phyloP scores from a whole-genome alignment of 1,140 invertebrate species.

The Orchestia grillus region DNA sequence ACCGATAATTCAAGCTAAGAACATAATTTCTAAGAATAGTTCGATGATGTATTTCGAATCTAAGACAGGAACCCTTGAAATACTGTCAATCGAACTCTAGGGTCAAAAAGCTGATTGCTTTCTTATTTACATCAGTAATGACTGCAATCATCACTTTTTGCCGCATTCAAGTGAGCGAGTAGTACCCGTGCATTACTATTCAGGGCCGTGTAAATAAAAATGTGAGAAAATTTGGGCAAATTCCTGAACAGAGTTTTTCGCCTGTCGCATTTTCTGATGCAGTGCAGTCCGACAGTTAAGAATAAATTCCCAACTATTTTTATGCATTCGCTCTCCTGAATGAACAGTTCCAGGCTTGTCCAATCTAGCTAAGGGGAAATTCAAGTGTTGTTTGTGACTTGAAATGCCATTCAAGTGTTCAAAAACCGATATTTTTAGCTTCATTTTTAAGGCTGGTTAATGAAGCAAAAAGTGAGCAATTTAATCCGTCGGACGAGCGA shows the following conservation, averaged over 20 bases:
- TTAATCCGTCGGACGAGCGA: background rate
- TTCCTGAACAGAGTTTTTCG: background rate
- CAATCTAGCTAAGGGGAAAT: background rate
- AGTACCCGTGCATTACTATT: background rate
- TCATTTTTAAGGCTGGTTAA: background rate
- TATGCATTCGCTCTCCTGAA: background rate
- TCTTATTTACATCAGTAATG: background rate
- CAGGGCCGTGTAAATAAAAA: background rate
- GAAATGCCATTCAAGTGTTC: background rate
- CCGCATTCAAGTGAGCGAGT: background rate
- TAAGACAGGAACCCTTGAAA: background rate
- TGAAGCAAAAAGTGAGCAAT: conserved; percentile 1
- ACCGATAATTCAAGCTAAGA: background rate
- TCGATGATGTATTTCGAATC: background rate
- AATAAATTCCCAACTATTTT: background rate
- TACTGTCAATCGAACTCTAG: background rate
- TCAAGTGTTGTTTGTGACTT: background rate
- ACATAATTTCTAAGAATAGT: background rate
- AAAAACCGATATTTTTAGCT: background rate
- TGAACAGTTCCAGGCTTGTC: background rate
- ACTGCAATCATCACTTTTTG: background rate
- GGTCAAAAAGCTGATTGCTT: background rate
- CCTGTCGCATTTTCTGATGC: background rate
- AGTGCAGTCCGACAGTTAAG: background rate
- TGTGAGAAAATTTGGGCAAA: background rate